Conservation (phyloP, 1,140 invertebrate species). For the Drosophila cardini region DNA sequence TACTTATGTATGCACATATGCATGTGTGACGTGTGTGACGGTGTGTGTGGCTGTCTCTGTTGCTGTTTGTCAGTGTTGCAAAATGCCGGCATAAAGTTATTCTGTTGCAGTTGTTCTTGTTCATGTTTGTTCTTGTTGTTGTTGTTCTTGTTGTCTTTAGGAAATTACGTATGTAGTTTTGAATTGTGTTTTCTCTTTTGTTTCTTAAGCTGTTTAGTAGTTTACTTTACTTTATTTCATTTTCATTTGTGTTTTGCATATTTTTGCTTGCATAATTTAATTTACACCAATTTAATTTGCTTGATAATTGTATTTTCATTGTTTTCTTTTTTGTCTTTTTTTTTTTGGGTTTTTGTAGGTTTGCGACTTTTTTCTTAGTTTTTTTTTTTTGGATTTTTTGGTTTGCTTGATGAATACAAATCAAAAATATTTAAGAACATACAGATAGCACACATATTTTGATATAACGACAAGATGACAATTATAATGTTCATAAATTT, state of each 20-base stretch:
- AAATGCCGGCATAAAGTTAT: constrained; percentile 44
- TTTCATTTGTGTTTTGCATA: neutral
- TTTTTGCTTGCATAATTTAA: constrained; percentile 50
- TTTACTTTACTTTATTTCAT: constrained; percentile 58
- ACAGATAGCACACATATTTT: constrained; percentile 67
- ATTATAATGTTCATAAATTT: constrained; percentile 50
- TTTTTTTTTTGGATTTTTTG: constrained; percentile 20
- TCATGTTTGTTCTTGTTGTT: constrained; percentile 38
- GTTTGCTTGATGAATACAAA: constrained; percentile 50
- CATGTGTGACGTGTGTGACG: constrained; percentile 8
- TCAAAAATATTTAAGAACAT: constrained; percentile 58
- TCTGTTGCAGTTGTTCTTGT: constrained; percentile 29
- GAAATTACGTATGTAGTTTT: constrained; percentile 68
- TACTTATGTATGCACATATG: neutral
- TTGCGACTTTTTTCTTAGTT: constrained; percentile 19
- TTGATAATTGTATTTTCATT: constrained; percentile 17
- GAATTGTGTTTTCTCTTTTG: constrained; percentile 39
- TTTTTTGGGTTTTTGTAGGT: constrained; percentile 27
- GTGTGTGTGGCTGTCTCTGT: constrained; percentile 22
- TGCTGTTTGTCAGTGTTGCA: constrained; percentile 41
- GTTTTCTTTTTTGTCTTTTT: constrained; percentile 25
- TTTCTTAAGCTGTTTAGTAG: constrained; percentile 53
- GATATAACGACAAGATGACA: constrained; percentile 75
- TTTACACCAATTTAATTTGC: constrained; percentile 54
- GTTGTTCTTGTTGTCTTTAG: constrained; percentile 48